These are phyloP conservation scores for Oryzias woworae DNA, from an alignment of 2,113 vertebrate genomes.

Conservation along the genomic window DNA sequence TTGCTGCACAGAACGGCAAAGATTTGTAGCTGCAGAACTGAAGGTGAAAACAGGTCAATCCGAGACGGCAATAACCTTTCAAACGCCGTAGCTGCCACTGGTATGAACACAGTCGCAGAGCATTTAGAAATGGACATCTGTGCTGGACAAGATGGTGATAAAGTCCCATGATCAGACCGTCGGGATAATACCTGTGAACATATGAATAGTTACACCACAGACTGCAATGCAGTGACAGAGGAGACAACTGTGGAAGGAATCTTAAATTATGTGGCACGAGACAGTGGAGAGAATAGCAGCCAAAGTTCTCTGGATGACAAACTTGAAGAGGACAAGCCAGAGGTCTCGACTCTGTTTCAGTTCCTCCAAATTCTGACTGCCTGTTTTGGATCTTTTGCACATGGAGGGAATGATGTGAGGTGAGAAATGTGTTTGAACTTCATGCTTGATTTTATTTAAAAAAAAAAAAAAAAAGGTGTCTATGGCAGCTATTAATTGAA, in stretches of 20 bases:
- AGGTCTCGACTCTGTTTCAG: constrained; percentile 93
- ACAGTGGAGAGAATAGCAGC: constrained; percentile 77
- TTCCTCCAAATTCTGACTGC: constrained; percentile 97
- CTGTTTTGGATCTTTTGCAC: constrained; percentile 98
- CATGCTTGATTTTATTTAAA: too few relatives aligned
- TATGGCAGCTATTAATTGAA: too few relatives aligned
- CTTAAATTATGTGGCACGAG: constrained; percentile 74
- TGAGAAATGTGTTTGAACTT: constrained; percentile 35
- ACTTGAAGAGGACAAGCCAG: constrained; percentile 86
- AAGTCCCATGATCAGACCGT: constrained; percentile 44
- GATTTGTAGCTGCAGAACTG: constrained; percentile 95
- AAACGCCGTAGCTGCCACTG: constrained; percentile 98
- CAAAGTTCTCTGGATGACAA: constrained; percentile 82
- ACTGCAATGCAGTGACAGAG: constrained; percentile 94
- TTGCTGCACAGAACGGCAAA: constrained; percentile 95
- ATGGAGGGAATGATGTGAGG: constrained; percentile 97
- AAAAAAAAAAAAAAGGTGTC: too few relatives aligned
- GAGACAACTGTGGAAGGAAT: constrained; percentile 68
- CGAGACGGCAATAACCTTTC: constrained; percentile 97
- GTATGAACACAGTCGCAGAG: constrained; percentile 88
- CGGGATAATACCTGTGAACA: constrained; percentile 86
- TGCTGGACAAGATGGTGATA: constrained; percentile 55
- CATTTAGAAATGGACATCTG: constrained; percentile 78
- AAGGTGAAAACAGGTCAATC: constrained; percentile 86
- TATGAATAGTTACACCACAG: constrained; percentile 98